Evolutionary conservation across 2,797 vertebrate species (phyloP), one percentile per base, ranked within the genome.

Genomic region (Schizopygopsis pylzovi): DNA sequence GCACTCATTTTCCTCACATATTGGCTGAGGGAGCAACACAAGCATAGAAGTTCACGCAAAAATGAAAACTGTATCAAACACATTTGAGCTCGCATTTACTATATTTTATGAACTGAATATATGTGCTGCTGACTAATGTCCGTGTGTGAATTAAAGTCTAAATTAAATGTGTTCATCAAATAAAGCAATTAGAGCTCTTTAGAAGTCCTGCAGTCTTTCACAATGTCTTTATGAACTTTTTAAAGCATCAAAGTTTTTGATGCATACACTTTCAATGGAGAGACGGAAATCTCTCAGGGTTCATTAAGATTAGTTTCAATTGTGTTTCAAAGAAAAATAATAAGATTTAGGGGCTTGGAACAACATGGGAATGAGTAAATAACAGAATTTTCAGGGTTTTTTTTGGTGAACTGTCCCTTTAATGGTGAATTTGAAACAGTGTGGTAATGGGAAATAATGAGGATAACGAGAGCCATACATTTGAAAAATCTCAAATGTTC

Each of bases 361-460:
- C 22, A 22, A 70, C 67, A n/a, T 43, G 70, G 20, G 9, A 18
- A 8, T 70, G 67, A 70, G 39, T 41, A 39, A 41, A 72, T 43
- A 2, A 72, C n/a, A n/a, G n/a, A n/a, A n/a, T n/a, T n/a, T n/a
- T n/a, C n/a, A n/a, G n/a, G n/a, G n/a, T n/a, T n/a, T n/a, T n/a
- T n/a, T n/a, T n/a, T 20, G 7, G 33, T 70, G 9, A 70, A 22
- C 37, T 1, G 15, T 13, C 0, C 41, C 9, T 52, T 56, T 59
- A 22, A 16, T 8, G 25, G 20, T 8, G 39, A 6, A 39, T 78
- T 56, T 59, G 20, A 59, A 59, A 56, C 33, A 41, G 2, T 47
- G 25, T 65, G 25, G 43, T 52, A 39, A 81, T 52, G 18, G 28
- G 6, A 52, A 25, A 81, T 4, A 80, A 81, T 49, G 68, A 80